Evolutionary conservation across 1,140 invertebrate genomes (phyloP).

Genomic region (Goniozus legneri): DNA sequence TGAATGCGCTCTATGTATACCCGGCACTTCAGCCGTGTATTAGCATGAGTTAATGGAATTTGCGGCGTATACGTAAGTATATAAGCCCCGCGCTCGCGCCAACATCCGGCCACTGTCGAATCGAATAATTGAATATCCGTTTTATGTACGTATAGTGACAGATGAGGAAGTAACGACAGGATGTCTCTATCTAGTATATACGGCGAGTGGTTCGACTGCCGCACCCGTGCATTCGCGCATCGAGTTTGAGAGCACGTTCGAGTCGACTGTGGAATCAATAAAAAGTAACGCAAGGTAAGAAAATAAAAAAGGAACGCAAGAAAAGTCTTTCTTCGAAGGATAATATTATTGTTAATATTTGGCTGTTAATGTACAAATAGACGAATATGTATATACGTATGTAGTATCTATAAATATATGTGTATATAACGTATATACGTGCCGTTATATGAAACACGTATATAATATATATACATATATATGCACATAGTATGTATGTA

Average conservation of each 20-base stretch:
- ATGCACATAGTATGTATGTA: conserved; percentile 40
- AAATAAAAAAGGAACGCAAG: no score
- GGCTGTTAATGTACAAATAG: background rate
- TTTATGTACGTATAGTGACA: background rate
- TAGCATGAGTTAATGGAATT: conserved; percentile 12
- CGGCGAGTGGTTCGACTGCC: no score
- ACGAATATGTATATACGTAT: conserved; percentile 18
- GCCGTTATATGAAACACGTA: background rate
- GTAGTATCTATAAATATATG: conserved; percentile 1
- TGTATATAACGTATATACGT: conserved; percentile 6
- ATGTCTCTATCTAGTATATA: conserved; percentile 1
- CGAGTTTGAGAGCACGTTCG: no score
- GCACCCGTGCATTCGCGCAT: no score
- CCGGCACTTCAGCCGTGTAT: conserved; percentile 16
- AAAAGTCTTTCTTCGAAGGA: no score
- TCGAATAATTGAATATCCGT: conserved; percentile 11
- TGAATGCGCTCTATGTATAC: no score
- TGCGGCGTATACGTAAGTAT: conserved; percentile 7
- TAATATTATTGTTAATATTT: background rate
- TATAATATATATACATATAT: conserved; percentile 17
- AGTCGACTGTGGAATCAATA: no score
- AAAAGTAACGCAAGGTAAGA: no score
- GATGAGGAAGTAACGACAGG: background rate
- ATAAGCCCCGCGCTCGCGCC: conserved; percentile 11
- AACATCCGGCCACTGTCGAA: conserved; percentile 11